phyloP scores from a whole-genome alignment of 1,140 invertebrate species.

The Archivesica marissinica region DNA sequence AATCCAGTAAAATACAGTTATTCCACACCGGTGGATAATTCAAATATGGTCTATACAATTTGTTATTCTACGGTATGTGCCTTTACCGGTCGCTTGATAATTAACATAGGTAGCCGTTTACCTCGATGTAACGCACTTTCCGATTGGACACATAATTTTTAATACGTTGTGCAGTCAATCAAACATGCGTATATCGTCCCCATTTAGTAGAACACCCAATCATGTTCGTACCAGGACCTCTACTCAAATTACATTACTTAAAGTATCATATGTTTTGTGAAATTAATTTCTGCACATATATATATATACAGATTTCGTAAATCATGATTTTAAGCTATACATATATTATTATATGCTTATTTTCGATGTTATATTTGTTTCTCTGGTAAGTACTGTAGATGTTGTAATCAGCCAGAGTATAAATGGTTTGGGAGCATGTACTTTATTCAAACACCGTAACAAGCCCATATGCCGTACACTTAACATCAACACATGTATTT shows the following conservation, averaged over 20 bases:
- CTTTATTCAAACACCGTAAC: not conserved
- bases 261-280: slow-evolving; percentile 9
- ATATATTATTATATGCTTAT: not conserved
- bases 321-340: not conserved
- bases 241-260: slow-evolving; percentile 36
- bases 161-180: slow-evolving; percentile 55
- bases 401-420: too few species aligned
- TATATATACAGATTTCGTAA: not conserved
- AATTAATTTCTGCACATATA: slow-evolving; percentile 6
- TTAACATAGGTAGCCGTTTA: slow-evolving; percentile 57
- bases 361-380: too few species aligned
- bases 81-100: slow-evolving; percentile 46
- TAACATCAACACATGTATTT: slow-evolving; percentile 13
- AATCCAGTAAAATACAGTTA: slow-evolving; percentile 37
- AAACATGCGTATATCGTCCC: slow-evolving; percentile 20
- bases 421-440: too few species aligned
- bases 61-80: slow-evolving; percentile 44
- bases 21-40: slow-evolving; percentile 45
- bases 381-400: too few species aligned
- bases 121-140: slow-evolving; percentile 46
- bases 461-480: not conserved
- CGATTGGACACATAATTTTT: slow-evolving; percentile 44
- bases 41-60: slow-evolving; percentile 59
- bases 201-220: slow-evolving; percentile 22
- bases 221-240: not conserved